Conservation (phyloP, 2,888 invertebrate species). For the Schizotus pectinicornis region DNA sequence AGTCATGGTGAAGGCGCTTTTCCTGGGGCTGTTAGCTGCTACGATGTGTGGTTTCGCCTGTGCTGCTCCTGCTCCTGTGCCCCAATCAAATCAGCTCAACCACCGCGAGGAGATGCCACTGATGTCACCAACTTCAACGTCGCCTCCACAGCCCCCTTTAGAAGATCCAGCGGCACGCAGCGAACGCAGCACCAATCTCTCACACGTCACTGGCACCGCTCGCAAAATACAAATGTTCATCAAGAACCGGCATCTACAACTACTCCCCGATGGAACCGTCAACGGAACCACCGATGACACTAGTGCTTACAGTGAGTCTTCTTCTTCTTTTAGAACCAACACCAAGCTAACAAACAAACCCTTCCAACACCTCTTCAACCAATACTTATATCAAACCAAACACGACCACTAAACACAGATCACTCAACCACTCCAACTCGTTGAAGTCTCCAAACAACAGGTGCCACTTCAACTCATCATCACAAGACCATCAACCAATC, state of each 20-base stretch:
- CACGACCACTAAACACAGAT: not conserved
- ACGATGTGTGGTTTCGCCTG: conserved; percentile 57
- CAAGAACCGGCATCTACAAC: conserved; percentile 82
- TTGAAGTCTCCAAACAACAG: conserved; percentile 10
- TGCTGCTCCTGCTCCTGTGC: conserved; percentile 54
- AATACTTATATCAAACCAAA: not conserved
- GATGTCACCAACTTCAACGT: conserved; percentile 31
- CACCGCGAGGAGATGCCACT: conserved; percentile 12
- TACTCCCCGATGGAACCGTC: conserved; percentile 84
- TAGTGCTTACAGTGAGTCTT: conserved; percentile 83
- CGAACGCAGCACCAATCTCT: conserved; percentile 80
- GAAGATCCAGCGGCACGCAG: conserved; percentile 60
- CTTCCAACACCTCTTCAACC: conserved; percentile 3
- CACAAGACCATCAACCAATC: conserved; percentile 18
- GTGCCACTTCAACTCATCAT: conserved; percentile 22
- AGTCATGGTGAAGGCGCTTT: conserved; percentile 61
- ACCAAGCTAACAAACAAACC: conserved; percentile 3
- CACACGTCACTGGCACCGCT: conserved; percentile 79
- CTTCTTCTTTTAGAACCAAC: not conserved
- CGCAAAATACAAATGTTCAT: conserved; percentile 85
- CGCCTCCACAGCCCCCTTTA: conserved; percentile 27
- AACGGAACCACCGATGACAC: conserved; percentile 81
- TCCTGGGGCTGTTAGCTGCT: conserved; percentile 58
- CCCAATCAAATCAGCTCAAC: conserved; percentile 29
- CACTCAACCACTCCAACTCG: conserved; percentile 1